Evolutionary conservation across 2,888 invertebrate genomes (phyloP).

Genomic region (Eilema depressum): DNA sequence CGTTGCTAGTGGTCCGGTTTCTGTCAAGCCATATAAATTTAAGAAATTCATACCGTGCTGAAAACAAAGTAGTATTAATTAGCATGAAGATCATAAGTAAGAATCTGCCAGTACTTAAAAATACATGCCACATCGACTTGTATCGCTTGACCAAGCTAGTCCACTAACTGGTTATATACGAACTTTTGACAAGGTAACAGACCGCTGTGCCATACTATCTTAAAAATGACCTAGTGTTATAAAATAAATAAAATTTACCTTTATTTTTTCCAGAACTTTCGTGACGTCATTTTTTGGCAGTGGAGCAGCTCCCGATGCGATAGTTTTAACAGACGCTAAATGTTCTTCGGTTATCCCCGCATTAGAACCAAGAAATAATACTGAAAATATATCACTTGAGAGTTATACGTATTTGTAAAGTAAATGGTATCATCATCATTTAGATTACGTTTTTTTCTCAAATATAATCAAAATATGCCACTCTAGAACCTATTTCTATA

Average conservation of each 20-base stretch:
- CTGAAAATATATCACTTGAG: slow-evolving; percentile 62
- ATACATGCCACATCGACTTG: not conserved
- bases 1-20: slow-evolving; percentile 88
- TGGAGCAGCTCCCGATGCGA: slow-evolving; percentile 90
- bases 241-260: slow-evolving; percentile 48
- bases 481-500: not conserved
- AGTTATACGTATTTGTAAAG: not conserved
- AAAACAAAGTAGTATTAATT: slow-evolving; percentile 30
- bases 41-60: slow-evolving; percentile 60
- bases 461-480: not conserved
- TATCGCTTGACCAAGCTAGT: not conserved
- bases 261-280: slow-evolving; percentile 79
- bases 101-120: not conserved
- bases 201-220: not conserved
- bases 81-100: not conserved
- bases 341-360: slow-evolving; percentile 87
- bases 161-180: not conserved
- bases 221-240: not conserved
- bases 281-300: slow-evolving; percentile 86
- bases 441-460: not conserved
- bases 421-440: not conserved
- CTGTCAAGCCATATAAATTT: slow-evolving; percentile 90
- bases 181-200: not conserved
- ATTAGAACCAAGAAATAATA: slow-evolving; percentile 89
- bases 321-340: slow-evolving; percentile 81